Base-by-base conservation (phyloP, 2,113 vertebrate species). In the Sceloporus tristichus region DNA sequence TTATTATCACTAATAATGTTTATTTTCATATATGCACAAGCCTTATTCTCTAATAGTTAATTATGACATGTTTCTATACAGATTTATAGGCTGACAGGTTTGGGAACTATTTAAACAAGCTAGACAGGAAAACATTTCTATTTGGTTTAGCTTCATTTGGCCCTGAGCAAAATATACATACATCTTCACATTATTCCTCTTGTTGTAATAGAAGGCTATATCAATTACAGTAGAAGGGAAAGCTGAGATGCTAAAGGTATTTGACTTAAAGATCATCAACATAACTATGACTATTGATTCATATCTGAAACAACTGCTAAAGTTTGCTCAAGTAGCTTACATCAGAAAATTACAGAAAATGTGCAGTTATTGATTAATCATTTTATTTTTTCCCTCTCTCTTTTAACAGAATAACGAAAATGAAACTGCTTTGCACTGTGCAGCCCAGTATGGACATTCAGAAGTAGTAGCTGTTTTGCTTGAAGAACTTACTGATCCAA, bases 371-470 rank as follows among this genome's bases (percentile, higher is more conserved):
- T 88, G 73, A 93, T 25, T 56, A 62, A 65, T 21, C 76, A 80
- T 89, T 88, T 92, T 85, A 38, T 7, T 87, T 91, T 87, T 38
- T 4, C 87, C 21, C 90, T 89, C 70, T 34, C 88, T 79, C 90
- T 85, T 95, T 90, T 70, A 92, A 93, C 94, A 99, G 98, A 99
- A 99, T 95, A 98, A 98, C 54, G 98, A 99, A 97, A 98, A 98
- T 73, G 98, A 99, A 95, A 99, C 98, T 0, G 98, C 98, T 0
- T 95, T 99, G 14, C 98, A 99, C 92, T 99, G 98, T 86, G 98
- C 98, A 0, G 98, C 98, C 73, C 98, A 99, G 59, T 99, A 99
- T 1, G 98, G 98, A 88, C 98, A 99, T 96, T 97, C 98, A 0
- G 98, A 99, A 88, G 98, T 99, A 78, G 98, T 98, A 54, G 97